Evolutionary conservation across 2,888 invertebrate species (phyloP), one percentile per base, ranked within the genome.

Genomic region (Synergus itoensis): DNA sequence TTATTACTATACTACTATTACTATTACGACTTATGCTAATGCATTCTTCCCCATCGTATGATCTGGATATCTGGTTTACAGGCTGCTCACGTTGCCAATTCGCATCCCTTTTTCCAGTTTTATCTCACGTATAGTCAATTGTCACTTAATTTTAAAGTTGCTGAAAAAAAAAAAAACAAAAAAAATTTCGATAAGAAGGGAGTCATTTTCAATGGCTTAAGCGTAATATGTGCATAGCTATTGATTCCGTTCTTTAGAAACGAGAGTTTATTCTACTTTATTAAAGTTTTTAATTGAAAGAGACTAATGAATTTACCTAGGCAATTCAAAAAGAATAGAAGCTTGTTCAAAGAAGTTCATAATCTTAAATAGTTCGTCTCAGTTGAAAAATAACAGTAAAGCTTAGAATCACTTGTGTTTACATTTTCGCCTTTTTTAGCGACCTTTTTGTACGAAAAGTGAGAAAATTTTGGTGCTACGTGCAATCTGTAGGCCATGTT

Each of bases 1-100:
- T 75, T 63, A 81, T 69, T 80, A 79, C 77, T 80, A 79, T 81
- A 65, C 79, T 76, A 78, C 77, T 60, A 82, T 80, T 12, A 40
- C 53, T 53, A 62, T 41, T 75, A 63, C 36, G 48, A 63, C n/a
- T 40, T 60, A 57, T 41, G 36, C 28, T 21, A 28, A 40, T 60
- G 21, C 62, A 41, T 40, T 60, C 53, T 76, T 40, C 21, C 41
- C 62, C 41, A 62, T 57, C 53, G 76, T 60, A 76, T 63, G 28
- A 21, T 36, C 41, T 28, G 48, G 48, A 36, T 53, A 73, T 45
- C 69, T 73, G 73, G 48, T 53, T 73, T 73, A 73, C 73, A 73
- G 73, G 53, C 53, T 73, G 73, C 36, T 73, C 73, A 73, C 73
- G 53, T 73, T 53, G n/a, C 53, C 73, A 73, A 73, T 53, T 73